These are phyloP conservation scores for Pristis pectinata DNA, from an alignment of 2,797 vertebrate species.

Conservation along the genomic window DNA sequence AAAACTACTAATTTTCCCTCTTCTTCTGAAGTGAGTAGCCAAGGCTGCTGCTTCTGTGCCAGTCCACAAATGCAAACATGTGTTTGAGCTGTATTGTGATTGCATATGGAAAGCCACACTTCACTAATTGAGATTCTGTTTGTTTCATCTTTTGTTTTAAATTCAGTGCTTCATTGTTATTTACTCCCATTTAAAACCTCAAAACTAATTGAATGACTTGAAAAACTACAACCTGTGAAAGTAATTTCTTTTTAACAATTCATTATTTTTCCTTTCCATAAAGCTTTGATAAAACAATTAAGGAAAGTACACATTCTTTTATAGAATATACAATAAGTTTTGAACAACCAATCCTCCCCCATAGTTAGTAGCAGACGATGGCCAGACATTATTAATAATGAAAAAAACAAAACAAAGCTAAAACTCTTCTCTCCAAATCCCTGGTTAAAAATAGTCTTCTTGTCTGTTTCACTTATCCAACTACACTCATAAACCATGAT, in stretches of 20 bases:
- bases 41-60: not conserved
- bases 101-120: not conserved
- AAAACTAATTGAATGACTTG: not conserved
- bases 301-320: not conserved
- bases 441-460: not conserved
- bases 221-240: not conserved
- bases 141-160: not conserved
- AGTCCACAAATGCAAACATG: not conserved
- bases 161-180: not conserved
- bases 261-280: not conserved
- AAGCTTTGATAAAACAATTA: not conserved
- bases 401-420: not conserved
- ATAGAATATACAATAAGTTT: not conserved
- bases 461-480: not conserved
- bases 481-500: not conserved
- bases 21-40: not conserved
- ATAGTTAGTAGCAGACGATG: not conserved
- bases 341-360: not conserved
- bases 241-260: not conserved
- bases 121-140: not conserved
- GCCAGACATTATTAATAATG: not conserved
- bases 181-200: not conserved
- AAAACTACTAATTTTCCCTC: no score
- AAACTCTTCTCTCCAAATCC: not conserved
- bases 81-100: not conserved